Evolutionary conservation across 2,888 invertebrate species (phyloP), one percentile per base, ranked within the genome.

Genomic region (Abrostola triplasia): DNA sequence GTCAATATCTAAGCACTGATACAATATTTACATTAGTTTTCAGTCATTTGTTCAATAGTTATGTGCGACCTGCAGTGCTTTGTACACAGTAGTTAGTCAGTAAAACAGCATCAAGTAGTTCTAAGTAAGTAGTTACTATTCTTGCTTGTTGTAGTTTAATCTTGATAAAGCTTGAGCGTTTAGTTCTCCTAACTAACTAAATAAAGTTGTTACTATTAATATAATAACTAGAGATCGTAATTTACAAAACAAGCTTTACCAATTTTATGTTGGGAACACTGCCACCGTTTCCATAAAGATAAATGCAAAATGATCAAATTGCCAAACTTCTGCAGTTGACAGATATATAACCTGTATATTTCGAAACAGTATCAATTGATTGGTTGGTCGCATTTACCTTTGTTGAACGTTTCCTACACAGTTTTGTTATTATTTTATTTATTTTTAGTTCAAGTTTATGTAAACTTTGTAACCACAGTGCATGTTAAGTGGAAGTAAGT

Each of bases 391-490:
- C 61, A 64, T 60, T 60, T 72, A 54, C 62, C 61, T 64, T 64
- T 37, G 56, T 64, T 35, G 38, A 57, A 50, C 10, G 11, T 9
- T 12, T 64, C 48, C 51, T 65, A 57, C 50, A 44, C 70, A 70
- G 37, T 64, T 71, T 78, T 82, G 75, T 81, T 78, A 76, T 64
- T 74, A 72, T 60, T 77, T 83, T 86, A 87, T 86, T 85, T 87
- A 85, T 85, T 87, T 67, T 67, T 79, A 77, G 64, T 67, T 77
- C 41, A 78, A 81, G 76, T 77, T 67, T 70, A 70, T 62, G 68
- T 77, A 72, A 74, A 57, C 62, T 76, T 75, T 77, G 76, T 82
- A 77, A 64, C 66, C 9, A 24, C 44, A 66, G 73, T 69, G 76
- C 79, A 83, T 82, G 77, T 68, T 59, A 59, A 70, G 58, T 79